phyloP scores from a whole-genome alignment of 1,140 invertebrate genomes.

The Dufourea novaeangliae region DNA sequence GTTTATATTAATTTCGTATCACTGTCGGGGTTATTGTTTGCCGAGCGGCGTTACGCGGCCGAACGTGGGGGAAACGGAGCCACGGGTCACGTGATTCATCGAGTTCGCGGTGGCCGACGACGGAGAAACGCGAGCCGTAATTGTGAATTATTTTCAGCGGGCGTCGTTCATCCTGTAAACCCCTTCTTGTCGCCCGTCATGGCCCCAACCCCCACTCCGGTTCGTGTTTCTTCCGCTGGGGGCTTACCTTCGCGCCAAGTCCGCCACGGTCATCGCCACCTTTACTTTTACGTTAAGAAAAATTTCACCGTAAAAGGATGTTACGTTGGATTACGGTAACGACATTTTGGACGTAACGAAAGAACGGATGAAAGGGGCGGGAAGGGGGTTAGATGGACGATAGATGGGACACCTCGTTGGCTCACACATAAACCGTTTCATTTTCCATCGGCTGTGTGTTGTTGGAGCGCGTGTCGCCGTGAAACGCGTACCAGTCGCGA shows the following conservation, averaged over 20 bases:
- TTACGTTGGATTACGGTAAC: neutral
- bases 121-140: neutral
- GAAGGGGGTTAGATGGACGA: too few species aligned
- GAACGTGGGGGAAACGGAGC: neutral
- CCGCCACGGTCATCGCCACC: neutral
- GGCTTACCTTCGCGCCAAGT: neutral
- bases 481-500: conserved; percentile 26
- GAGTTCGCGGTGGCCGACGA: neutral
- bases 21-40: conserved; percentile 24
- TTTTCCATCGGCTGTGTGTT: conserved; percentile 30
- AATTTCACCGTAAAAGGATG: neutral
- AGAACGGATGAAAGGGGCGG: too few species aligned
- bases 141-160: conserved; percentile 10
- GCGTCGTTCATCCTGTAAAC: neutral
- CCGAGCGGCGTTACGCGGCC: neutral
- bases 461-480: conserved; percentile 36
- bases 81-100: neutral
- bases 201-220: neutral
- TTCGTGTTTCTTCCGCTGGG: neutral
- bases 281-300: neutral
- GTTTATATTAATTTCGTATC: conserved; percentile 57
- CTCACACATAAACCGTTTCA: conserved; percentile 46
- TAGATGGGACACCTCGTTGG: conserved; percentile 9
- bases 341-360: neutral
- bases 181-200: neutral